Base-by-base conservation (phyloP, 2,888 invertebrate species). In the Hoplodrina blanda region DNA sequence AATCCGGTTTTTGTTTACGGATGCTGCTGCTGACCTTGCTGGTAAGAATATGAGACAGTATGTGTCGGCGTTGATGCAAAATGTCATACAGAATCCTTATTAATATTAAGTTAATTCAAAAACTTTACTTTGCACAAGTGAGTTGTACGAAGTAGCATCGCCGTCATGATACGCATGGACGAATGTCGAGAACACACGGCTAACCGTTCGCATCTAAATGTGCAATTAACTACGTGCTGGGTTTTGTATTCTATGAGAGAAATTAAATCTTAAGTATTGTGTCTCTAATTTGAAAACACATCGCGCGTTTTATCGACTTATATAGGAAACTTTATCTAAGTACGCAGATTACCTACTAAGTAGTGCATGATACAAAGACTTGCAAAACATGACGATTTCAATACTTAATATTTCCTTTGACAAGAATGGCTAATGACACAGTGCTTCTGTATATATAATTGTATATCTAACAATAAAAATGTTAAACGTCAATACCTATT, bases 1-100 rank as follows among this genome's bases (percentile, higher is more conserved):
- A 91, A 91, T 91, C 93, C 93, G 92, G 93, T 93, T 94, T 93
- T 89, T 92, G 92, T 92, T 93, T 93, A 93, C 91, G 91, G 87
- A 91, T 87, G 87, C 87, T 90, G 90, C 87, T 87, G 84, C 74
- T 88, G 91, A 91, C 94, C 94, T 94, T 94, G 93, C 86, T 87
- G 93, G 92, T 92, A 92, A 92, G 92, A 91, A 74, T 60, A 76
- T 80, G 72, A 82, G 83, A 85, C 72, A 82, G 64, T 88, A 80
- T 86, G 79, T 80, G 70, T 78, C 79, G 77, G 67, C 52, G 73
- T 73, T 74, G 75, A 70, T 76, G 78, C 73, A 72, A 71, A 78
- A 79, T 76, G 62, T 62, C 79, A 76, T 78, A 75, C 64, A 69
- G 70, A 67, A 81, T 69, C 65, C 73, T 57, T 64, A 57, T 69